Evolutionary conservation across 2,797 vertebrate genomes (phyloP).

Genomic region (Oreochromis mossambicus): DNA sequence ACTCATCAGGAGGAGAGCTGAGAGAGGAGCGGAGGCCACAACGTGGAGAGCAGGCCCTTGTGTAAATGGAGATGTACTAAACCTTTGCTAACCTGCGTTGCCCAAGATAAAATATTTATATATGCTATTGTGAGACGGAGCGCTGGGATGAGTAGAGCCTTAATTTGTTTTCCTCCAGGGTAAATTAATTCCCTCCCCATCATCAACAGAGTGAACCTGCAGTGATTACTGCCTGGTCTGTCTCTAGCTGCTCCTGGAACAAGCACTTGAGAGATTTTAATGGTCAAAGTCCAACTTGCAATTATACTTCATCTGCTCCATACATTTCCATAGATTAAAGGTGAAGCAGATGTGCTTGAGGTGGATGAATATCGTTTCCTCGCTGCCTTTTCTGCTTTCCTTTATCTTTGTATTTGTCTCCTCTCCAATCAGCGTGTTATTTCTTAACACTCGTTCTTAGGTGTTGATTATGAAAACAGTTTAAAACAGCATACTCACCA

Average conservation of each 20-base stretch:
- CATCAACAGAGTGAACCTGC: slow-evolving; percentile 66
- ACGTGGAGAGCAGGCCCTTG: slow-evolving; percentile 70
- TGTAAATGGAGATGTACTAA: slow-evolving; percentile 82
- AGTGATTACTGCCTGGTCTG: slow-evolving; percentile 71
- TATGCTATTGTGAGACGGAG: slow-evolving; percentile 80
- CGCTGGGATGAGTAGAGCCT: slow-evolving; percentile 58
- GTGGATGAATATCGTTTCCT: slow-evolving; percentile 28
- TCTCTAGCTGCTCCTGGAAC: slow-evolving; percentile 54
- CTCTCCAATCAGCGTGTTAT: background rate
- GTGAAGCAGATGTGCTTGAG: slow-evolving; percentile 68
- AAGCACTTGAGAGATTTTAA: slow-evolving; percentile 75
- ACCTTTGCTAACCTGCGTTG: slow-evolving; percentile 80
- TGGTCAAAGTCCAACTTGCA: slow-evolving; percentile 77
- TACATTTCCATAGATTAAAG: slow-evolving; percentile 80
- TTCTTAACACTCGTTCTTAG: slow-evolving; percentile 1
- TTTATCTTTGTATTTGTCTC: background rate
- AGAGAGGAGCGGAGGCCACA: slow-evolving; percentile 56
- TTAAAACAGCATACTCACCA: slow-evolving; percentile 24
- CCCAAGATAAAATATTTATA: slow-evolving; percentile 85
- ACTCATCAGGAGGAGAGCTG: slow-evolving; percentile 61
- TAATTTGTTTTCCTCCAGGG: slow-evolving; percentile 81
- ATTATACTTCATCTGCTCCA: slow-evolving; percentile 78
- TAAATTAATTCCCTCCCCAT: slow-evolving; percentile 80
- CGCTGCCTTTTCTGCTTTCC: background rate
- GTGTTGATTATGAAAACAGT: slow-evolving; percentile 37